phyloP scores from a whole-genome alignment of 2,113 vertebrate species.

The Cinclus mexicanus region DNA sequence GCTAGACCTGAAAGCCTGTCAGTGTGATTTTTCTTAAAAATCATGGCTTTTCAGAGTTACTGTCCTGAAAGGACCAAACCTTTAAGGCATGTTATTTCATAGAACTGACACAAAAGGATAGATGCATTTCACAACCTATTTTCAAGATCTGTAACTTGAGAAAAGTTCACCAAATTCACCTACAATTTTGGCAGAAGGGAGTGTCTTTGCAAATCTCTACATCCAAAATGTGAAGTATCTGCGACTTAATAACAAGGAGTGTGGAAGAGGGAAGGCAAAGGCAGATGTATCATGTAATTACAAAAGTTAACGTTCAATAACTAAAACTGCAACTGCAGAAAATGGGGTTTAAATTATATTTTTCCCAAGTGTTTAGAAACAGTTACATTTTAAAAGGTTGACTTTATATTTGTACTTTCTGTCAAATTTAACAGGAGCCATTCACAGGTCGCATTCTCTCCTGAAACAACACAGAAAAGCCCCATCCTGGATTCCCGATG shows the following conservation, averaged over 20 bases:
- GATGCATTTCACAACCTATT: background rate
- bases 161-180: background rate
- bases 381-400: background rate
- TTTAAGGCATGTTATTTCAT: background rate
- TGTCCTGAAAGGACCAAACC: slow-evolving; percentile 18
- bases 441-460: background rate
- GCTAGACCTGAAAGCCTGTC: slow-evolving; percentile 6
- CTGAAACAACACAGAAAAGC: background rate
- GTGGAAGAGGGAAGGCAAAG: background rate
- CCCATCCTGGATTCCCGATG: fast-evolving
- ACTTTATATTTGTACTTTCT: background rate
- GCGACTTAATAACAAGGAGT: background rate
- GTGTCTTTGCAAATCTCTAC: background rate
- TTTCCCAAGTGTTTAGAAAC: background rate
- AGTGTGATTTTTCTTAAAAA: slow-evolving; percentile 44
- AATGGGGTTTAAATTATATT: background rate
- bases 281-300: background rate
- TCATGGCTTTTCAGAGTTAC: slow-evolving; percentile 19
- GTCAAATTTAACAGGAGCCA: background rate
- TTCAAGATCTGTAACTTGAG: background rate
- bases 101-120: slow-evolving; percentile 1
- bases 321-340: background rate
- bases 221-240: background rate
- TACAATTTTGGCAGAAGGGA: background rate
- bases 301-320: background rate